These are phyloP conservation scores for Calidris pygmaea DNA, from an alignment of 2,113 vertebrate species.

Conservation along the genomic window DNA sequence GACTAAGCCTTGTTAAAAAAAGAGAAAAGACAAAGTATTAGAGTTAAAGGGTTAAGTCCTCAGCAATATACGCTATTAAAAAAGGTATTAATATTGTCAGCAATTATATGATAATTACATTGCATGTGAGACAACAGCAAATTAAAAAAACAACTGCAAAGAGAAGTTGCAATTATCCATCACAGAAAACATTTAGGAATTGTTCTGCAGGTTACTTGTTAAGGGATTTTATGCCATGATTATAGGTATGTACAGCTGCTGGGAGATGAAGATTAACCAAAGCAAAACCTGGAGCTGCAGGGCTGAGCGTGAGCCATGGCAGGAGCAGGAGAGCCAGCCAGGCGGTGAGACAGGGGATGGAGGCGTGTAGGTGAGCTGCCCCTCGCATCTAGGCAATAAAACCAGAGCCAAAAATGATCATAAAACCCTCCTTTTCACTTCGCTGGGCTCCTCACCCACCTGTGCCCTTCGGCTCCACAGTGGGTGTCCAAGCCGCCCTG, in stretches of 20 bases:
- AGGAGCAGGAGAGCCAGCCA: neutral
- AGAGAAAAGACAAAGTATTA: neutral
- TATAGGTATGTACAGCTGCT: neutral
- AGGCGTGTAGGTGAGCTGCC: neutral
- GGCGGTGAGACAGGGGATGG: neutral
- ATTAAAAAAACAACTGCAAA: neutral
- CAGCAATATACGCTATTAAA: neutral
- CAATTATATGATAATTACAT: neutral
- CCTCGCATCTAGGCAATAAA: neutral
- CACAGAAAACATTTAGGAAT: neutral
- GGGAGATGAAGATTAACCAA: neutral
- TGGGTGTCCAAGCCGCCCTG: neutral
- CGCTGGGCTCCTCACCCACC: neutral
- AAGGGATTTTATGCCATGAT: neutral
- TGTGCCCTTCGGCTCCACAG: neutral
- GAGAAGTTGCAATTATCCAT: neutral
- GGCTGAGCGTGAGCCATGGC: no score
- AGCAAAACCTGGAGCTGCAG: rapidly evolving
- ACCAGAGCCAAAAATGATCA: rapidly evolving
- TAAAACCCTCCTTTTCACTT: neutral
- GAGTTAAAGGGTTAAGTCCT: neutral
- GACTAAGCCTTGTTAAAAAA: neutral
- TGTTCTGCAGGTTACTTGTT: neutral
- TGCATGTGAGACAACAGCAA: neutral
- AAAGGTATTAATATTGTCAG: neutral